Evolutionary conservation across 1,140 invertebrate species (phyloP).

Genomic region (Drosophila lacteicornis): DNA sequence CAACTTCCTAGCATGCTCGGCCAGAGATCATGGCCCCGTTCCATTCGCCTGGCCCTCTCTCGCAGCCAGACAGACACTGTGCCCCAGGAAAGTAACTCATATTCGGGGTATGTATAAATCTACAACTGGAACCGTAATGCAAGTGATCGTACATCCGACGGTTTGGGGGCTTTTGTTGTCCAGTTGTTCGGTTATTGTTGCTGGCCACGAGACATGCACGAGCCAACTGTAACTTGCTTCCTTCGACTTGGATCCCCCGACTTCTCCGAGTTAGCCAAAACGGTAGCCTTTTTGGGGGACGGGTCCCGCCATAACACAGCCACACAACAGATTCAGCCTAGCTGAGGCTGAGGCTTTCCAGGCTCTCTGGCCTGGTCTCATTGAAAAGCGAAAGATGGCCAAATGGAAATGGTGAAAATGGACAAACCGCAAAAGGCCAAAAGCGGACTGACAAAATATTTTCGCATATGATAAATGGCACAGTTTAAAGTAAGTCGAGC

Average conservation of each 20-base stretch:
- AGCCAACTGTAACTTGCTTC: slow-evolving; percentile 41
- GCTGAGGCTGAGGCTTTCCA: not conserved
- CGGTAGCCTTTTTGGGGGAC: slow-evolving; percentile 70
- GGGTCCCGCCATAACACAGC: slow-evolving; percentile 43
- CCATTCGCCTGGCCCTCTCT: slow-evolving; percentile 29
- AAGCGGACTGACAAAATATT: slow-evolving; percentile 77
- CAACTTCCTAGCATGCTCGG: slow-evolving; percentile 33
- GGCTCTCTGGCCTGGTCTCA: slow-evolving; percentile 24
- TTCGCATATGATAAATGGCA: slow-evolving; percentile 82
- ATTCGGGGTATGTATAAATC: slow-evolving; percentile 30
- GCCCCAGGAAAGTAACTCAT: slow-evolving; percentile 56
- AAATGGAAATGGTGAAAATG: slow-evolving; percentile 79
- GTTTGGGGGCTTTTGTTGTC: slow-evolving; percentile 40
- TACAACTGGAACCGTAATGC: slow-evolving; percentile 49
- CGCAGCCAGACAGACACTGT: slow-evolving; percentile 29
- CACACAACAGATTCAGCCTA: slow-evolving; percentile 38
- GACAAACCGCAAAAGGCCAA: slow-evolving; percentile 61
- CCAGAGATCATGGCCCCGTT: slow-evolving; percentile 52
- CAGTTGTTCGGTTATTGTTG: slow-evolving; percentile 67
- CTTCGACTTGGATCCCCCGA: not conserved
- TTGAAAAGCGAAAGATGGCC: slow-evolving; percentile 75
- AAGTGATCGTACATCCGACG: slow-evolving; percentile 56
- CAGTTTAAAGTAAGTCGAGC: slow-evolving; percentile 73
- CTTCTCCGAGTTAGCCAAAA: slow-evolving; percentile 36
- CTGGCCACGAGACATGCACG: slow-evolving; percentile 62